A percentile compares a stretch with the other conserved stretches of the same genome.
These are phyloP conservation scores for Flexamia atlantica DNA, from an alignment of 2,888 invertebrate genomes.

Conservation along the genomic window DNA sequence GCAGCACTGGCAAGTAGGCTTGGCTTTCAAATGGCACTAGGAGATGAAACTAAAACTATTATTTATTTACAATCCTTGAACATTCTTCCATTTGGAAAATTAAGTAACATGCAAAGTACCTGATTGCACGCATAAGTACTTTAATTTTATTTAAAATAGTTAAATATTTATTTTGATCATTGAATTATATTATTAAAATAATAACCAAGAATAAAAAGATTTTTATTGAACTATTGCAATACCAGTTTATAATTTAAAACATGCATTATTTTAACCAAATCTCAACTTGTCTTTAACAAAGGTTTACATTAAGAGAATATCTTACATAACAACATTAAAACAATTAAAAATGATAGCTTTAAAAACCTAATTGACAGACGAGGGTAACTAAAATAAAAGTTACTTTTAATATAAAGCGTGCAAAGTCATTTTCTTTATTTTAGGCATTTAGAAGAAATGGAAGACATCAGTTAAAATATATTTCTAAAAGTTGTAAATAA, in stretches of 20 bases:
- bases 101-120: slow-evolving; percentile 2
- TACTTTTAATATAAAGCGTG: neutral
- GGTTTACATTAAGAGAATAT: neutral
- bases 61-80: slow-evolving; percentile 32
- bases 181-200: no score
- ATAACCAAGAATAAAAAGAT: no score
- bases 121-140: slow-evolving; percentile 7
- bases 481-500: slow-evolving; percentile 12
- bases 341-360: neutral
- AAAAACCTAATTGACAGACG: slow-evolving; percentile 10
- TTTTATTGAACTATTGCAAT: no score
- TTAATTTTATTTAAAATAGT: neutral
- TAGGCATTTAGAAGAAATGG: neutral
- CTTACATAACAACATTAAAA: slow-evolving; percentile 8
- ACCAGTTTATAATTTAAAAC: neutral
- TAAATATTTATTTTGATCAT: no score
- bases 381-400: slow-evolving; percentile 12
- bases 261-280: neutral
- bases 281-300: neutral
- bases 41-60: slow-evolving; percentile 15
- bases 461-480: neutral
- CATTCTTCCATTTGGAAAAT: neutral
- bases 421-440: neutral
- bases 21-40: slow-evolving; percentile 55
- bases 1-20: slow-evolving; percentile 50